Percentiles rank a stretch among this genome's conserved stretches.
Conservation (phyloP, 2,888 invertebrate genomes). For the Drosophila stalkeri region DNA sequence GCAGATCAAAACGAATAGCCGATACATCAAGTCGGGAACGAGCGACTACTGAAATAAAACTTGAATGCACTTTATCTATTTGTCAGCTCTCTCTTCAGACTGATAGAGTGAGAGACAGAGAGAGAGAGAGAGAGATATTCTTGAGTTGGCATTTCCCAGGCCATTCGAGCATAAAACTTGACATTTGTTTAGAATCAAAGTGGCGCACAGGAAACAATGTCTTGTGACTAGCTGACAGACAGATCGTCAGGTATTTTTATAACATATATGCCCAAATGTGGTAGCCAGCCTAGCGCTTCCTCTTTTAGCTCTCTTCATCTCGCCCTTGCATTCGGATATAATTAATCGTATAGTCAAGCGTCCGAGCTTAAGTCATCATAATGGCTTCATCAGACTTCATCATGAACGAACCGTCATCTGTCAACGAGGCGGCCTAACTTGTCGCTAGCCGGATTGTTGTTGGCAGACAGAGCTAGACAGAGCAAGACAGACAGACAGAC, state of each 20-base stretch:
- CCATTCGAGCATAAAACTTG: slow-evolving; percentile 74
- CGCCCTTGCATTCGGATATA: slow-evolving; percentile 53
- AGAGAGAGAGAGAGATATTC: slow-evolving; percentile 9
- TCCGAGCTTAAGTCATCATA: slow-evolving; percentile 70
- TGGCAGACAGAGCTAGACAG: slow-evolving; percentile 1
- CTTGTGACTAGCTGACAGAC: slow-evolving; percentile 48
- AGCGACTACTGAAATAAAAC: slow-evolving; percentile 41
- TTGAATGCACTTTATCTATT: slow-evolving; percentile 71
- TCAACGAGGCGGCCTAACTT: slow-evolving; percentile 63
- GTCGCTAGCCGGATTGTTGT: slow-evolving; percentile 49
- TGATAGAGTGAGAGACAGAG: too few relatives aligned
- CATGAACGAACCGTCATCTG: slow-evolving; percentile 71
- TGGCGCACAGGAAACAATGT: slow-evolving; percentile 63
- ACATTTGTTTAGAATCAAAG: slow-evolving; percentile 51
- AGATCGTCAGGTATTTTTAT: slow-evolving; percentile 70
- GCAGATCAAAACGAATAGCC: slow-evolving; percentile 55
- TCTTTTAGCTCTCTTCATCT: neutral
- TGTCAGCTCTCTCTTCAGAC: slow-evolving; percentile 67
- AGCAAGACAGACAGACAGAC: neutral
- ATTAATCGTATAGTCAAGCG: slow-evolving; percentile 65
- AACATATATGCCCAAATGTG: slow-evolving; percentile 41
- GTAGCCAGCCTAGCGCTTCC: slow-evolving; percentile 6
- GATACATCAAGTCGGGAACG: slow-evolving; percentile 51
- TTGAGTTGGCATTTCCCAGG: slow-evolving; percentile 61
- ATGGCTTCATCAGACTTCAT: slow-evolving; percentile 59